Percentiles rank a stretch among this genome's conserved stretches.
phyloP scores from a whole-genome alignment of 2,113 vertebrate species.

The Scomber japonicus region DNA sequence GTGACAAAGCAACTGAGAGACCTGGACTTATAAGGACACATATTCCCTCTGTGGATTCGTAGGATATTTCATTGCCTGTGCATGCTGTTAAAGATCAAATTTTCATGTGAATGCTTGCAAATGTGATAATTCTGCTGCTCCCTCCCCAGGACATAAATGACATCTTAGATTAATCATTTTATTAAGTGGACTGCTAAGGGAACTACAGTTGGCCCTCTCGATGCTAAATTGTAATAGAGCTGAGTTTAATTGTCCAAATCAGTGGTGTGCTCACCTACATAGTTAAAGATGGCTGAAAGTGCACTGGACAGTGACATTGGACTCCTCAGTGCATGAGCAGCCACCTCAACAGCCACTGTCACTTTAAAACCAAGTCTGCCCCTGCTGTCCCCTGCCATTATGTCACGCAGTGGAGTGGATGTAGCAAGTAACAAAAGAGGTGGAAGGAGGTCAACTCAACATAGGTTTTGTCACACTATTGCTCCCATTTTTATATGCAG shows the following conservation, averaged over 20 bases:
- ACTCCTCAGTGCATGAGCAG: conserved; percentile 9
- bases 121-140: conserved; percentile 14
- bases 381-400: conserved; percentile 67
- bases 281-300: conserved; percentile 41
- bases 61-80: neutral
- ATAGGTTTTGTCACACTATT: conserved; percentile 64
- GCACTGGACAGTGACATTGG: conserved; percentile 17
- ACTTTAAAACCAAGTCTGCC: conserved; percentile 68
- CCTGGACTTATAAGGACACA: neutral
- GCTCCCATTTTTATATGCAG: conserved; percentile 39
- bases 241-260: conserved; percentile 62
- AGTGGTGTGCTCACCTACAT: conserved; percentile 53
- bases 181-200: conserved; percentile 54
- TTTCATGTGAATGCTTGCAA: conserved; percentile 2
- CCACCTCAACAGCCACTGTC: conserved; percentile 55
- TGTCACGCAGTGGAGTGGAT: conserved; percentile 66
- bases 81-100: neutral
- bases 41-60: neutral
- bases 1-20: conserved; percentile 31
- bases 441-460: conserved; percentile 70
- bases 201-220: conserved; percentile 34
- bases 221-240: conserved; percentile 66
- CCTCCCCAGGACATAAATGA: conserved; percentile 54
- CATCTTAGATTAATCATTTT: conserved; percentile 68
- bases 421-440: conserved; percentile 68